phyloP scores from a whole-genome alignment of 2,888 invertebrate species.

The Cantharis rustica region DNA sequence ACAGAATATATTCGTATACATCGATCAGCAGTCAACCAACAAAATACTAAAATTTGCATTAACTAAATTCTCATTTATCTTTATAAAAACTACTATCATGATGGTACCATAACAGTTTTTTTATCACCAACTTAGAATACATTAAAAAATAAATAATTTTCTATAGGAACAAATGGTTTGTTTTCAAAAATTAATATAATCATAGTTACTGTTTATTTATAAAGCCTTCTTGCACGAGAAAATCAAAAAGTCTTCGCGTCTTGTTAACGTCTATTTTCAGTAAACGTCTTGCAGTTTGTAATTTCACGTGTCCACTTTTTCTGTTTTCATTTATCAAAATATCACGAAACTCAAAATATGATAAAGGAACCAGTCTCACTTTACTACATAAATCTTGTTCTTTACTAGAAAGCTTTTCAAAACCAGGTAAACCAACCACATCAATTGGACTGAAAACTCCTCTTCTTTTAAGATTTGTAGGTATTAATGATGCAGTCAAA shows the following conservation, averaged over 20 bases:
- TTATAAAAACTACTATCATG: neutral
- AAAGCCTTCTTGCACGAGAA: slow-evolving; percentile 73
- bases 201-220: slow-evolving; percentile 60
- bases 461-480: slow-evolving; percentile 47
- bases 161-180: neutral
- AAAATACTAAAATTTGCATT: neutral
- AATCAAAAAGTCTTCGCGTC: slow-evolving; percentile 85
- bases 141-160: neutral
- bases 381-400: slow-evolving; percentile 81
- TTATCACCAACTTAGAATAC: neutral
- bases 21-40: neutral
- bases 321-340: slow-evolving; percentile 76
- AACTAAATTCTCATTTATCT: neutral
- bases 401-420: slow-evolving; percentile 68
- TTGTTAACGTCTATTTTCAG: slow-evolving; percentile 94
- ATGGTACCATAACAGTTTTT: neutral
- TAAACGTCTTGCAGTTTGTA: slow-evolving; percentile 81
- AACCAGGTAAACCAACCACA: slow-evolving; percentile 77
- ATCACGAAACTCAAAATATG: slow-evolving; percentile 78
- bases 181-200: neutral
- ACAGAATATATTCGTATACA: neutral
- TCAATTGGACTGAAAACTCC: slow-evolving; percentile 64
- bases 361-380: slow-evolving; percentile 74
- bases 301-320: slow-evolving; percentile 72
- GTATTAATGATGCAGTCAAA: slow-evolving; percentile 10